A percentile compares a stretch with the other conserved stretches of the same genome.
phyloP scores from a whole-genome alignment of 1,140 invertebrate species.

The Platorchestia sp. region DNA sequence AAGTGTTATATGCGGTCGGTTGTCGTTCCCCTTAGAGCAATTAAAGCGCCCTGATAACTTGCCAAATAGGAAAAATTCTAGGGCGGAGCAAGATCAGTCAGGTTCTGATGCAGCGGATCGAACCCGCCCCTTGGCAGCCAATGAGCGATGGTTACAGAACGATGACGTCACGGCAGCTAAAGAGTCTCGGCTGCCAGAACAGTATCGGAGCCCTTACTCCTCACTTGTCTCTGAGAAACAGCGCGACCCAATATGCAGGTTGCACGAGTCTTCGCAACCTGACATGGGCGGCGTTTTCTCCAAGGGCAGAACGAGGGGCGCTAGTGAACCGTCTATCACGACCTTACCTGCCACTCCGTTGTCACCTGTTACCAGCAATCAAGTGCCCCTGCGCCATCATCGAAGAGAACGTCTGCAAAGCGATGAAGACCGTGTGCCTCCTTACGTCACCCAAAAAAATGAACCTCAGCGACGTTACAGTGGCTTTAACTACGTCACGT shows the following conservation, averaged over 20 bases:
- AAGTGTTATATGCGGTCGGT: conserved; percentile 28
- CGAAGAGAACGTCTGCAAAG: conserved; percentile 52
- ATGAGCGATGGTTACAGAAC: conserved; percentile 63
- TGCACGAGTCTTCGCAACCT: conserved; percentile 28
- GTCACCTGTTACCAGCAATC: conserved; percentile 21
- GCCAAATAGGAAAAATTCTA: conserved; percentile 3
- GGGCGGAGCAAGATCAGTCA: conserved; percentile 5
- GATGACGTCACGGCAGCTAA: conserved; percentile 63
- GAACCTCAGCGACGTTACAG: conserved; percentile 56
- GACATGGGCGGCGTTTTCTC: conserved; percentile 66
- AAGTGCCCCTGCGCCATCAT: conserved; percentile 26
- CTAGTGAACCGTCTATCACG: neutral
- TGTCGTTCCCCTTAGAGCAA: conserved; percentile 52
- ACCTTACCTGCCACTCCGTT: conserved; percentile 45
- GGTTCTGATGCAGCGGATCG: conserved; percentile 29
- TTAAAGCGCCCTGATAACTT: neutral
- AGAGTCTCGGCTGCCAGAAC: conserved; percentile 22
- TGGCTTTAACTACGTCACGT: conserved; percentile 61
- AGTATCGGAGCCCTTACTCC: conserved; percentile 26
- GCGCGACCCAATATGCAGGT: conserved; percentile 49
- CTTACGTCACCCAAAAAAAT: conserved; percentile 59
- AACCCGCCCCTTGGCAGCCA: conserved; percentile 61
- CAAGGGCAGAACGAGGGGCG: conserved; percentile 56
- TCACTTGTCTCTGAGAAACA: conserved; percentile 42
- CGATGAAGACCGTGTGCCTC: conserved; percentile 57